phyloP scores from a whole-genome alignment of 23 tunicate species.

The Styela plicata region DNA sequence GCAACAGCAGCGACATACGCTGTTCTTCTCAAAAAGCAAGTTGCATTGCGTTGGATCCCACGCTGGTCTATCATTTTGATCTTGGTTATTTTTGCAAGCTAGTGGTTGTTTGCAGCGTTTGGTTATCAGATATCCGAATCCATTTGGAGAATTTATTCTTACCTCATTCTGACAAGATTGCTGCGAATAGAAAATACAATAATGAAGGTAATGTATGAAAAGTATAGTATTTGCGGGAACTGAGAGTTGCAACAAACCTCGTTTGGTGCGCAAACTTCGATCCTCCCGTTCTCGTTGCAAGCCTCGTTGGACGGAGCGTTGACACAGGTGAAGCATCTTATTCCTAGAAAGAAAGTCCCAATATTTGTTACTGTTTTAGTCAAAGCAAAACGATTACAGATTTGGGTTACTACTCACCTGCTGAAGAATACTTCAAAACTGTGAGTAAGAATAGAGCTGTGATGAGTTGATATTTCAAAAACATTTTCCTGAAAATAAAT shows the following conservation, averaged over 20 bases:
- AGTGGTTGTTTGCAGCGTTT: conserved; percentile 82
- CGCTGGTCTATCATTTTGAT: conserved; percentile 67
- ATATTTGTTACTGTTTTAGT: neutral
- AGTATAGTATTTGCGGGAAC: too few relatives aligned
- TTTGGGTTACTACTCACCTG: neutral
- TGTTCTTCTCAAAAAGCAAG: conserved; percentile 46
- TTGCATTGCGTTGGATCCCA: conserved; percentile 92
- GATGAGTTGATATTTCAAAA: neutral
- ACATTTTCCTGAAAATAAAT: neutral
- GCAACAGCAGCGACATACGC: conserved; percentile 88
- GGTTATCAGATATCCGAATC: conserved; percentile 45
- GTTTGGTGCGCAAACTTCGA: conserved; percentile 50
- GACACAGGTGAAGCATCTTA: conserved; percentile 71
- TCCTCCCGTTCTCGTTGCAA: conserved; percentile 62
- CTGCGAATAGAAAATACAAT: conserved; percentile 26
- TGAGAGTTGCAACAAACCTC: conserved; percentile 75
- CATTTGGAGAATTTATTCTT: conserved; percentile 47
- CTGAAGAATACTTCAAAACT: neutral
- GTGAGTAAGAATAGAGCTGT: neutral
- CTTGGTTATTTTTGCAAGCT: conserved; percentile 75
- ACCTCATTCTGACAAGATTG: conserved; percentile 87
- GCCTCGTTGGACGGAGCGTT: conserved; percentile 72
- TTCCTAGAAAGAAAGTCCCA: conserved; percentile 23
- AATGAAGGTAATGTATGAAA: too few relatives aligned
- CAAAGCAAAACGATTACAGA: neutral